Base-by-base conservation (phyloP, 1,140 invertebrate genomes). In the Proctacanthus coquilletti region DNA sequence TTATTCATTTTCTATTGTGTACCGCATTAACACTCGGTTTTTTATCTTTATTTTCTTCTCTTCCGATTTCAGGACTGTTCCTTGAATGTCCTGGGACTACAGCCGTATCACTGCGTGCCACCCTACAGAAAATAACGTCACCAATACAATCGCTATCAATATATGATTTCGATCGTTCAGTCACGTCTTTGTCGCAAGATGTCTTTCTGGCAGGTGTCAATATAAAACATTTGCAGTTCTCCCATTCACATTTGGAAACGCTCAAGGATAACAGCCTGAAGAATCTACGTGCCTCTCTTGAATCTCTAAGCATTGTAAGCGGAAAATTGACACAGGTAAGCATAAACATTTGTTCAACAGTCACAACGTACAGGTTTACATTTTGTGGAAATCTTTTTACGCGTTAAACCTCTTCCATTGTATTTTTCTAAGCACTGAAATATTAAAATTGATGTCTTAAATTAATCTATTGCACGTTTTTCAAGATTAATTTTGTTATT, bases 131-230 rank as follows among this genome's bases (percentile, higher is more conserved):
- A 57, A 47, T 75, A 52, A 57, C 66, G 52, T 69, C 71, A 34
- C 69, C 71, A 8, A 77, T 91, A 29, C 82, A 88, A 52, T 88
- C 84, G 18, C 66, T 91, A 45, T 86, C 78, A 45, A 75, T 91
- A 44, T 91, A 87, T 62, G 83, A 87, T 53, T 64, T 88, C 41
- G 83, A 89, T 60, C 72, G 72, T 43, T 71, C 70, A 31, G 71
- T 84, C 18, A 78, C 74, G 10, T 70, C 72, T 40, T 65, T 89
- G 30, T 72, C 73, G 30, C 62, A 72, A 29, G 70, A 75, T 34
- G 61, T 82, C 25, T 86, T 89, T 53, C 78, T 80, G 34, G 44
- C 58, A 10, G 73, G 74, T 43, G 69, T 77, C 29, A 72, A 75
- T 42, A 81, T 88, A 48, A 71, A 75, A 35, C 77, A 86, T 59